Percentiles rank a stretch among this genome's conserved stretches.
phyloP scores from a whole-genome alignment of 1,140 invertebrate genomes.

The Drosophila repleta region DNA sequence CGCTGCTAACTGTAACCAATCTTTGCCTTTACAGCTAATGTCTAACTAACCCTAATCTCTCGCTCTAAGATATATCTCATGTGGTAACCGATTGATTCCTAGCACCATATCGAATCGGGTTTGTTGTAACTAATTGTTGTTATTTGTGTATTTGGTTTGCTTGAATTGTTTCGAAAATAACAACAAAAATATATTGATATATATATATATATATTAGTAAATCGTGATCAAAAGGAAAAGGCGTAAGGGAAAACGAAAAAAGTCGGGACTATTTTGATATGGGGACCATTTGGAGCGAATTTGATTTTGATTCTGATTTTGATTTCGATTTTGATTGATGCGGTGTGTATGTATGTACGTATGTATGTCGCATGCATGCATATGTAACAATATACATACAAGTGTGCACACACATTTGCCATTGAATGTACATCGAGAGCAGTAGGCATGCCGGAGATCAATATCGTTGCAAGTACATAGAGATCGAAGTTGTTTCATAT shows the following conservation, averaged over 20 bases:
- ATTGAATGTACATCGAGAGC: constrained; percentile 6
- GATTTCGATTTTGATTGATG: constrained; percentile 13
- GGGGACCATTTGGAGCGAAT: constrained; percentile 5
- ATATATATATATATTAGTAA: background rate
- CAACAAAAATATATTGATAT: no score
- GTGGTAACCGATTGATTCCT: no score
- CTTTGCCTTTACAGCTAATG: no score
- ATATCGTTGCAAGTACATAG: constrained; percentile 13
- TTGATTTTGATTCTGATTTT: background rate
- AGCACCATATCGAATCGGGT: background rate
- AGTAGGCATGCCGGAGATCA: constrained; percentile 5
- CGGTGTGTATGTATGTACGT: constrained; percentile 19
- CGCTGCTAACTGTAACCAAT: no score
- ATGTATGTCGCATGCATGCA: constrained; percentile 8
- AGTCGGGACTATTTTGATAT: no score
- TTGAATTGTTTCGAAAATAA: background rate
- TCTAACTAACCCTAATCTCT: no score
- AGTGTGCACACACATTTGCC: no score
- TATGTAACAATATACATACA: constrained; percentile 10
- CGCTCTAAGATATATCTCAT: no score
- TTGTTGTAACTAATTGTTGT: constrained; percentile 3
- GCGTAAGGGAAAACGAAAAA: background rate
- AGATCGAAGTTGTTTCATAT: background rate
- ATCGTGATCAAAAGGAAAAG: background rate
- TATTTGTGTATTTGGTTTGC: constrained; percentile 8